Percentiles rank a stretch among this genome's conserved stretches.
These are phyloP conservation scores for Sminthurides bifidus DNA, from an alignment of 1,140 invertebrate genomes.

Conservation along the genomic window DNA sequence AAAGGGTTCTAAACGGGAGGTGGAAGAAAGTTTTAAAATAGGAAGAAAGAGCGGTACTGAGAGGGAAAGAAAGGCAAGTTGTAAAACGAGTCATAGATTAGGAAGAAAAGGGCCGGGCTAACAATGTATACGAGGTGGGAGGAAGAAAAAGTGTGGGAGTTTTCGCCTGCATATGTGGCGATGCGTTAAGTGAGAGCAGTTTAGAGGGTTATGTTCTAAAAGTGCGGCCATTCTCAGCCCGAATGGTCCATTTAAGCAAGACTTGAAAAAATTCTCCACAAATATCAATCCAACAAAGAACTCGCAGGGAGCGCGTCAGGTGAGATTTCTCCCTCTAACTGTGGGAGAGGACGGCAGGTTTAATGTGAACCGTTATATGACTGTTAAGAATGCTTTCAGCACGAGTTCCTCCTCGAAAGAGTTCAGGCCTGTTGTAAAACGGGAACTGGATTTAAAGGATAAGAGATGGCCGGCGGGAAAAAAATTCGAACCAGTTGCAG, in stretches of 20 bases:
- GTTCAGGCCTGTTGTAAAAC: background rate
- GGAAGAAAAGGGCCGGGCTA: background rate
- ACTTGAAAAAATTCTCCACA: slow-evolving; percentile 20
- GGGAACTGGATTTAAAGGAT: background rate
- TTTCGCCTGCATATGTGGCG: no score
- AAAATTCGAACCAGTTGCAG: no score
- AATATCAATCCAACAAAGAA: slow-evolving; percentile 1
- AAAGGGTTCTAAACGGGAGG: no score
- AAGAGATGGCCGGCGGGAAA: background rate
- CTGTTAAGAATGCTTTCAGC: background rate
- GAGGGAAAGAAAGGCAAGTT: background rate
- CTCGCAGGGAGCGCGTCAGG: background rate
- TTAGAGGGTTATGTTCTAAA: no score
- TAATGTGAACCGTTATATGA: background rate
- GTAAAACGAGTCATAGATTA: background rate
- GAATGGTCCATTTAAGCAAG: slow-evolving; percentile 21
- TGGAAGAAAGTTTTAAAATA: no score
- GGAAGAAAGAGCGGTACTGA: no score
- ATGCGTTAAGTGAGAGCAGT: background rate
- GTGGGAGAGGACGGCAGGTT: no score
- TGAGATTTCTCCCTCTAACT: background rate
- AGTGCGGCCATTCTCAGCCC: slow-evolving; percentile 7
- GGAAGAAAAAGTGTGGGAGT: background rate
- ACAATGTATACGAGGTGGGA: no score
- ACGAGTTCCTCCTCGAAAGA: background rate